These are phyloP conservation scores for Rattus rattus DNA, from an alignment of 2,113 vertebrate species.

Conservation along the genomic window DNA sequence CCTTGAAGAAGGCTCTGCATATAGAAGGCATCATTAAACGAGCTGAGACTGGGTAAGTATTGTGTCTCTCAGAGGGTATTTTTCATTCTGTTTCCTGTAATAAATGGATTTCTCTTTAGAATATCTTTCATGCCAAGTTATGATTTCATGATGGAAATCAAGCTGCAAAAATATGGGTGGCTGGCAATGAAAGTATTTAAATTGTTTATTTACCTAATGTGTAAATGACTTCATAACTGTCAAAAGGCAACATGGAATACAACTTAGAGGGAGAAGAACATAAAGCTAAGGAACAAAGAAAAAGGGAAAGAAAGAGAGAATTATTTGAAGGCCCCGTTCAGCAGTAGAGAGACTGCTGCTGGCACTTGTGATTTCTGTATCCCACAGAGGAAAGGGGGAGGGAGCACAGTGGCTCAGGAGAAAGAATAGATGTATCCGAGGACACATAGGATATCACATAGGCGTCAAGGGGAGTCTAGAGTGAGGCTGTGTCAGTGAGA, in stretches of 20 bases:
- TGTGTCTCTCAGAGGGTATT: background rate
- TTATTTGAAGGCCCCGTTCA: background rate
- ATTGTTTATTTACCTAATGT: background rate
- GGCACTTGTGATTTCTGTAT: background rate
- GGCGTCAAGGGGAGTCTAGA: background rate
- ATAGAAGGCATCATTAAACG: background rate
- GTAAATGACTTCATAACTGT: conserved; percentile 34
- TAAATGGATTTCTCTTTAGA: conserved; percentile 42
- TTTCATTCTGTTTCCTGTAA: background rate
- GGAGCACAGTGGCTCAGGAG: background rate
- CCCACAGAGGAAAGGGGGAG: background rate
- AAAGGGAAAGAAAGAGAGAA: background rate
- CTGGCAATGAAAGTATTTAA: conserved; percentile 41
- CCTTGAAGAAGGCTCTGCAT: background rate
- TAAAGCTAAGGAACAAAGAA: background rate
- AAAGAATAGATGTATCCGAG: background rate
- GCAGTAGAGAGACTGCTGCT: background rate
- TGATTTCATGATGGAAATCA: conserved; percentile 58
- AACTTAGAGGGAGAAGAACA: background rate
- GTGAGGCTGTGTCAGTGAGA: background rate
- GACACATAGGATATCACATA: background rate
- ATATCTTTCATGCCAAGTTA: conserved; percentile 18
- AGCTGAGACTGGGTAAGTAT: background rate
- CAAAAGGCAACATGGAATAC: background rate
- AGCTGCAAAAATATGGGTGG: background rate